A percentile compares a stretch with the other conserved stretches of the same genome.
Conservation (phyloP, 2,113 vertebrate genomes). For the Prunella himalayana region DNA sequence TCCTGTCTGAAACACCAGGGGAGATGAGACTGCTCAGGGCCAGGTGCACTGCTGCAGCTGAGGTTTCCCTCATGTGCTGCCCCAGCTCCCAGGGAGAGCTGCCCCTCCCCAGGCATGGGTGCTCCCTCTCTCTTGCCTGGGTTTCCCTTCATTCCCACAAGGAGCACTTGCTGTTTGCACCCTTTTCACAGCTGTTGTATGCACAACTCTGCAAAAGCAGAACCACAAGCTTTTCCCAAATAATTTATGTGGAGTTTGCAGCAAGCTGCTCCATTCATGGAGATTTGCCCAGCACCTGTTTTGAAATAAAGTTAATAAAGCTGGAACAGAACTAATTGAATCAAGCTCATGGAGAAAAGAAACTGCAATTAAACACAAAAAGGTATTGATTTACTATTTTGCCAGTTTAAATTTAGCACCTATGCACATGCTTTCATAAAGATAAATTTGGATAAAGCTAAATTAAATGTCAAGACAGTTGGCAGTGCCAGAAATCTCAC, state of each 20-base stretch:
- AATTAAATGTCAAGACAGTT: not conserved
- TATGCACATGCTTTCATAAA: not conserved
- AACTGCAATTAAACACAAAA: not conserved
- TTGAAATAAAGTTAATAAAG: not conserved
- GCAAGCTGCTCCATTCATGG: not conserved
- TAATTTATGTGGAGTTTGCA: not conserved
- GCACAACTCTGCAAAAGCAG: not conserved
- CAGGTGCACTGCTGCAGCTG: not conserved
- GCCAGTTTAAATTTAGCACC: not conserved
- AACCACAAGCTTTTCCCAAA: not conserved
- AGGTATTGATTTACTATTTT: not conserved
- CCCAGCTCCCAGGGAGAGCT: not conserved
- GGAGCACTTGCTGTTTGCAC: not conserved
- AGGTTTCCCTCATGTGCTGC: not conserved
- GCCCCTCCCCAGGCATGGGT: not conserved
- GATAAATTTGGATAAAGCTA: not conserved
- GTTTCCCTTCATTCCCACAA: not conserved
- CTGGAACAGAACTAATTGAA: not conserved
- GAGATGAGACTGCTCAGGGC: not conserved
- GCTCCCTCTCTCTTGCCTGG: not conserved
- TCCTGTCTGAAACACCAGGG: not conserved
- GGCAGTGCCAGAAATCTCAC: not conserved
- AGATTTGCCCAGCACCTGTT: not conserved
- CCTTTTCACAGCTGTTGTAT: fast-evolving
- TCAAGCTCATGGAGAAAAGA: not conserved